phyloP scores from a whole-genome alignment of 2,113 vertebrate genomes.

The Thomomys bottae region DNA sequence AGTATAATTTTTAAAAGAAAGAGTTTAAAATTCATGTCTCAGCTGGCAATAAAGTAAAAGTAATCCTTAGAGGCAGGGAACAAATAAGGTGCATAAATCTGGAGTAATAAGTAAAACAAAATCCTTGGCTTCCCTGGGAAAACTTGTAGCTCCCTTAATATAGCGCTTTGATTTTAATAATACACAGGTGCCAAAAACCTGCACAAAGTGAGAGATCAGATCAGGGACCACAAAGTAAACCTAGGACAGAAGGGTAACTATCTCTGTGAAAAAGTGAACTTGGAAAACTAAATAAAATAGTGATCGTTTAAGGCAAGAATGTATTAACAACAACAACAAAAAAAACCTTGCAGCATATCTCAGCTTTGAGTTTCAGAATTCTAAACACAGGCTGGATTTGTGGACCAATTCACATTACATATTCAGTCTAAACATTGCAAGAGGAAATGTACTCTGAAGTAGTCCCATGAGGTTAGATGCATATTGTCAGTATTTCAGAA shows the following conservation, averaged over 20 bases:
- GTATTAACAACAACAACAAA: too few species aligned
- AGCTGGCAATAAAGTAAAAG: conserved; percentile 60
- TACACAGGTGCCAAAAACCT: neutral
- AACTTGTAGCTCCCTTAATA: conserved; percentile 62
- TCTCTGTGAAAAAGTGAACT: neutral
- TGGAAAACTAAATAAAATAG: conserved; percentile 37
- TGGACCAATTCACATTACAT: neutral
- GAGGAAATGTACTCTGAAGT: neutral
- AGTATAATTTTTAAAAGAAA: conserved; percentile 54
- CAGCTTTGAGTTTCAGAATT: neutral
- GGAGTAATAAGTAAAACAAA: conserved; percentile 70
- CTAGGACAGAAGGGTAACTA: neutral
- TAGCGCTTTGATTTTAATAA: conserved; percentile 72
- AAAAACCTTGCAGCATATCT: neutral
- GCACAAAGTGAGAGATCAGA: conserved; percentile 53
- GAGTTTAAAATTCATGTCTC: conserved; percentile 63
- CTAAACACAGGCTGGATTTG: neutral
- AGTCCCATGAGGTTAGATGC: neutral
- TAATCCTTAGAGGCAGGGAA: conserved; percentile 59
- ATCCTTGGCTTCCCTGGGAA: conserved; percentile 56
- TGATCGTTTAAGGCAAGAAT: neutral
- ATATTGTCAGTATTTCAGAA: neutral
- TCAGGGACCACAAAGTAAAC: neutral
- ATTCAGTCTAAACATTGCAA: neutral
- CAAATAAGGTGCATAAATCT: conserved; percentile 71